These are phyloP conservation scores for Lates japonicus DNA, from an alignment of 2,797 vertebrate genomes.

Conservation along the genomic window DNA sequence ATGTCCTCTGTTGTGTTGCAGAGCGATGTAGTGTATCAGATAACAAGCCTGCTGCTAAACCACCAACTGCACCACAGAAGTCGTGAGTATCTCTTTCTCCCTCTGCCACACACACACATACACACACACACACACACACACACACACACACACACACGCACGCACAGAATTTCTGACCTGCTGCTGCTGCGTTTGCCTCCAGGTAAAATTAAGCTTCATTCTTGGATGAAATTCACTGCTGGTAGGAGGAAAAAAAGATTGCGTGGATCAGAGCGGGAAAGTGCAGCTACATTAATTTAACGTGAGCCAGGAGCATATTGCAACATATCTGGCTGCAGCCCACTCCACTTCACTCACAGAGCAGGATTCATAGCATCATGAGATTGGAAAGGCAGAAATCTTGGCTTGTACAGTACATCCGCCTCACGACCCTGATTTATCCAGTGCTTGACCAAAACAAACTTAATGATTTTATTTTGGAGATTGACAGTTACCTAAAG, in stretches of 20 bases:
- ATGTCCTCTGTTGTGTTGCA: slow-evolving; percentile 81
- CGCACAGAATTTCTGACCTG: slow-evolving; percentile 60
- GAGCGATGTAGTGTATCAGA: slow-evolving; percentile 92
- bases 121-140: slow-evolving; percentile 26
- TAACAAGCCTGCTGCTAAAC: slow-evolving; percentile 94
- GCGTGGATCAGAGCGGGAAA: slow-evolving; percentile 75
- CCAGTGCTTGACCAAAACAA: slow-evolving; percentile 7
- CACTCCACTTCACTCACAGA: slow-evolving; percentile 60
- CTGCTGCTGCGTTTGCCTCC: slow-evolving; percentile 60
- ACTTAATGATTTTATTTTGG: slow-evolving; percentile 35
- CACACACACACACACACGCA: slow-evolving; percentile 40
- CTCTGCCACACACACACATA: slow-evolving; percentile 22
- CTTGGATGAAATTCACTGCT: slow-evolving; percentile 73
- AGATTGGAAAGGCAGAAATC: slow-evolving; percentile 45
- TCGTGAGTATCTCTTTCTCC: slow-evolving; percentile 89
- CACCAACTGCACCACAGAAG: slow-evolving; percentile 89
- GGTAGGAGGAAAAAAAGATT: slow-evolving; percentile 63
- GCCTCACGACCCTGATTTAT: slow-evolving; percentile 8
- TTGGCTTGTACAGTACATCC: slow-evolving; percentile 43
- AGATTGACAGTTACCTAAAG: slow-evolving; percentile 1
- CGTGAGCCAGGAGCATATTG: slow-evolving; percentile 73
- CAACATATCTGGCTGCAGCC: slow-evolving; percentile 70
- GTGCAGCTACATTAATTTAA: slow-evolving; percentile 78
- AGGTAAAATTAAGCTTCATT: slow-evolving; percentile 78
- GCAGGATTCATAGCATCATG: slow-evolving; percentile 49